Evolutionary conservation across 1,140 invertebrate genomes (phyloP).

Genomic region (Frieseomelitta varia): DNA sequence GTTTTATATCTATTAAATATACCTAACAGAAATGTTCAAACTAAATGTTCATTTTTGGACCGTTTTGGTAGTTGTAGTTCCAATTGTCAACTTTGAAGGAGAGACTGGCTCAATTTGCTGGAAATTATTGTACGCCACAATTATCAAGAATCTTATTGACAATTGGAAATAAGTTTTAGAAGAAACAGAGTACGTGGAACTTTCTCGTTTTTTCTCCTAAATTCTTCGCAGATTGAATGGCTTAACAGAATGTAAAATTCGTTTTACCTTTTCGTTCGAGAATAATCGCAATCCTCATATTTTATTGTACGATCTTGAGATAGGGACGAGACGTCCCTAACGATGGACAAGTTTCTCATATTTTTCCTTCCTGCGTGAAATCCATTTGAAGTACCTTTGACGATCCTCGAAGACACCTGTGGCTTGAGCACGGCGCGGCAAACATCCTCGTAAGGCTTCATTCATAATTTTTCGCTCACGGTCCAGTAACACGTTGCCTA

Average conservation of each 20-base stretch:
- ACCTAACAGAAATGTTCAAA: too few relatives aligned
- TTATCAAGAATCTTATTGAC: neutral
- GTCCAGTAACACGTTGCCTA: too few relatives aligned
- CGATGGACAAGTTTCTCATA: neutral
- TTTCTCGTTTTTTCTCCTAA: neutral
- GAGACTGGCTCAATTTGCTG: neutral
- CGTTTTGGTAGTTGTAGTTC: too few relatives aligned
- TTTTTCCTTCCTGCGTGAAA: constrained; percentile 8
- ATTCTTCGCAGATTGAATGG: neutral
- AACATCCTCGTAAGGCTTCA: too few relatives aligned
- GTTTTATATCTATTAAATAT: too few relatives aligned
- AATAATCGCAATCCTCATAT: too few relatives aligned
- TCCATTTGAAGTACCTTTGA: constrained; percentile 21
- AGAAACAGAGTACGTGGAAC: neutral
- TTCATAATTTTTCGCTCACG: too few relatives aligned
- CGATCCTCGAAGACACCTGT: constrained; percentile 52
- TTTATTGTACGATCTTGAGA: neutral
- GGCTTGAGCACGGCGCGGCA: neutral
- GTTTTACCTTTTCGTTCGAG: too few relatives aligned
- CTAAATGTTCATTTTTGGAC: too few relatives aligned
- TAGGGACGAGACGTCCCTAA: too few relatives aligned
- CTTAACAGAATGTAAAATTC: too few relatives aligned
- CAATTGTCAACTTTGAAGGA: neutral
- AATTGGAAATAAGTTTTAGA: neutral
- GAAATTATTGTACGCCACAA: neutral